Conservation (phyloP, 2,113 vertebrate genomes). For the Hippocampus barbouri region DNA sequence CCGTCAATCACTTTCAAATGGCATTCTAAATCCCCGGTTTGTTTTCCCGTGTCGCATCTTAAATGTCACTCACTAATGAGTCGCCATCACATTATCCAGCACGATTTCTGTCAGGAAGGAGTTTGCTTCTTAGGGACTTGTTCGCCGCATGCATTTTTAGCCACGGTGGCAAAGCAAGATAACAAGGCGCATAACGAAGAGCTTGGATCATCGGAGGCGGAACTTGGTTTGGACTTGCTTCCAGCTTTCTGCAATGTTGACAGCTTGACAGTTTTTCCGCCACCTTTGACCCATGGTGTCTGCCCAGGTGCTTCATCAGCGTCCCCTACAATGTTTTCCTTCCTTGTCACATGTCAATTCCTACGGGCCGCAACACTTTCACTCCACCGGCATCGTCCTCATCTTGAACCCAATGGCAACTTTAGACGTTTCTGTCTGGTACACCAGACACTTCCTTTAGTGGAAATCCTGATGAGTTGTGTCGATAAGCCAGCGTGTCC, state of each 20-base stretch:
- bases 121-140: constrained; percentile 22
- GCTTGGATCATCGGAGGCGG: constrained; percentile 12
- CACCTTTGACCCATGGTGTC: constrained; percentile 27
- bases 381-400: constrained; percentile 17
- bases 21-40: constrained; percentile 51
- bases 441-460: neutral
- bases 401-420: constrained; percentile 29
- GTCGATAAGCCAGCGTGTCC: constrained; percentile 3
- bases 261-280: constrained; percentile 34
- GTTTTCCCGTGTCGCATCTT: constrained; percentile 37
- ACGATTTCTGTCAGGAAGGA: constrained; percentile 18
- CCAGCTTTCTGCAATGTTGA: constrained; percentile 13
- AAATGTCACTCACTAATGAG: constrained; percentile 59
- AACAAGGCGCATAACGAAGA: constrained; percentile 4
- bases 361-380: constrained; percentile 7
- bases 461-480: constrained; percentile 20
- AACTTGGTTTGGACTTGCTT: constrained; percentile 8
- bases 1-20: constrained; percentile 50
- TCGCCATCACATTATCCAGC: constrained; percentile 37
- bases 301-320: constrained; percentile 12
- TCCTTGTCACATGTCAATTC: neutral
- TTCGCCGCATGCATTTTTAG: constrained; percentile 26
- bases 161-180: constrained; percentile 1
- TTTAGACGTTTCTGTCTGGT: constrained; percentile 8
- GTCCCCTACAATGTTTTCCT: neutral